Evolutionary conservation across 2,113 vertebrate genomes (phyloP), one percentile per base, ranked within the genome.

Genomic region (Prionailurus bengalensis): DNA sequence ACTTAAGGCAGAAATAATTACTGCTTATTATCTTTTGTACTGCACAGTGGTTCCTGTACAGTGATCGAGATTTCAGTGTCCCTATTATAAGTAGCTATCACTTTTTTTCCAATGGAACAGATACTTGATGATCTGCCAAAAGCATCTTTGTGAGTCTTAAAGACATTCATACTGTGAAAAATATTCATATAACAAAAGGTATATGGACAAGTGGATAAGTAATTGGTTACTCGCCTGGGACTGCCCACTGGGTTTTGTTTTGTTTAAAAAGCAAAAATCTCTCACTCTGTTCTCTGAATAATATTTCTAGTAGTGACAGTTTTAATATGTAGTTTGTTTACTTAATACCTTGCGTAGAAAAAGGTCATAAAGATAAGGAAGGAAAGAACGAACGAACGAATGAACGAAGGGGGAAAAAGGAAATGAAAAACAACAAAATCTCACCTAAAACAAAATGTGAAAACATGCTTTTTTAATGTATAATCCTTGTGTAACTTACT

Each of bases 161-260:
- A 97, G 83, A 97, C 36, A 93, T 95, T 97, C 97, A 96, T 92
- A 89, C 87, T 98, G 97, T 92, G 97, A 98, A 98, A 98, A 98
- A 96, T 96, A 98, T 97, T 98, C 91, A 91, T 53, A 83, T 80
- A 97, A 97, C 71, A 98, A 98, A 98, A 98, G 83, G 11, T 36
- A 97, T 80, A 95, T 96, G 33, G 92, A 91, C 94, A 98, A 98
- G 76, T 65, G 66, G 89, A 58, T 97, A 98, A 93, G 71, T 97
- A 97, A 98, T 98, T 98, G 94, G 83, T 96, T 97, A 91, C 96
- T 97, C 95, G 51, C 55, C 83, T 98, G 53, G 45, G 61, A 98
- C 96, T 97, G 88, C 92, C 97, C 92, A 98, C 27, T 92, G 94
- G 15, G 73, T 89, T 97, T 98, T 96, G 45, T 98, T 98, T 98